Evolutionary conservation across 1,140 invertebrate species (phyloP).

Genomic region (Papilio xuthus): DNA sequence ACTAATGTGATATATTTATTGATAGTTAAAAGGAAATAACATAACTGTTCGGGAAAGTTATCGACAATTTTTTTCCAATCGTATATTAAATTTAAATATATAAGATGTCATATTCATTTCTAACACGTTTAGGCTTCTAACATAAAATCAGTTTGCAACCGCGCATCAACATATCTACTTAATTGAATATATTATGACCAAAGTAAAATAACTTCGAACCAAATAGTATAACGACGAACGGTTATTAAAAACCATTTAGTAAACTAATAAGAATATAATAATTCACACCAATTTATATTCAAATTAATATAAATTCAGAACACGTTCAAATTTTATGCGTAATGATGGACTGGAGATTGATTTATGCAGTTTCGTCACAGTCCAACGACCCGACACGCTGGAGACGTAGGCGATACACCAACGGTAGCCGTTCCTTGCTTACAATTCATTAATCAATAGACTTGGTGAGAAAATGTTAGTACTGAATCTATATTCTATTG

Average conservation of each 20-base stretch:
- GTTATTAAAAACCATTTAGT: constrained; percentile 5
- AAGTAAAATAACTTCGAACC: background rate
- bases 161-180: constrained; percentile 8
- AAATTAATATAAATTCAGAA: constrained; percentile 49
- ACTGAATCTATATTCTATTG: constrained; percentile 16
- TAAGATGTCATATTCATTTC: background rate
- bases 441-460: constrained; percentile 4
- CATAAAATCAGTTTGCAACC: constrained; percentile 24
- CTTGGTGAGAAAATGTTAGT: constrained; percentile 3
- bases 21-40: constrained; percentile 1
- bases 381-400: constrained; percentile 38
- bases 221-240: background rate
- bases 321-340: constrained; percentile 48
- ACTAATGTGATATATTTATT: background rate
- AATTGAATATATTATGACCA: constrained; percentile 16
- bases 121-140: background rate
- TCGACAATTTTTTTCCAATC: background rate
- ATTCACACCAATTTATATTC: constrained; percentile 45
- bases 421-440: background rate
- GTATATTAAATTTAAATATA: constrained; percentile 13
- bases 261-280: constrained; percentile 30
- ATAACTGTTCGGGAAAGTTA: constrained; percentile 1
- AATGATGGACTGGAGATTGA: constrained; percentile 43
- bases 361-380: constrained; percentile 34
- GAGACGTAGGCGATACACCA: background rate